phyloP scores from a whole-genome alignment of 2,797 vertebrate genomes.

The Halcyon chelicuti region DNA sequence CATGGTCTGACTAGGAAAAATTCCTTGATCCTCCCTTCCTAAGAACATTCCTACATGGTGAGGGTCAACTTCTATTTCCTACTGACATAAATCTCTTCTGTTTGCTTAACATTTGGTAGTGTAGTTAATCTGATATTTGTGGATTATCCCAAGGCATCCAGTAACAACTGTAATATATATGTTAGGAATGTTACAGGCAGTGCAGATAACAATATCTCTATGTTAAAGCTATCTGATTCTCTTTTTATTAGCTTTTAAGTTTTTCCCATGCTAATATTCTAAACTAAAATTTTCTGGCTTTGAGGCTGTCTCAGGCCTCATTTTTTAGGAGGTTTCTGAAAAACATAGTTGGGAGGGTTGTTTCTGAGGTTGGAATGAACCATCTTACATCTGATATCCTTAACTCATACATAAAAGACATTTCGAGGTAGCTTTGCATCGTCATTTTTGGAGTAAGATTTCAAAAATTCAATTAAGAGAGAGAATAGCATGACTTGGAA shows the following conservation, averaged over 20 bases:
- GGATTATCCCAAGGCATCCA: neutral
- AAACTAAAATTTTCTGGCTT: neutral
- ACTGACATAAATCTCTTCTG: constrained; percentile 21
- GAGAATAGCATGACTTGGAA: neutral
- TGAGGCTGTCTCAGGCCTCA: neutral
- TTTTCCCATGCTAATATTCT: neutral
- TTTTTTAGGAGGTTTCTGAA: neutral
- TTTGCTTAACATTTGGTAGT: neutral
- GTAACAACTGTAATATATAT: neutral
- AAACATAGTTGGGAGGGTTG: neutral
- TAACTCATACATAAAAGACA: accelerated
- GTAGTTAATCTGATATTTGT: neutral
- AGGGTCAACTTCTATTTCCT: constrained; percentile 34
- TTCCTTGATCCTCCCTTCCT: constrained; percentile 37
- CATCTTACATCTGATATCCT: neutral
- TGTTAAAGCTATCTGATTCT: neutral
- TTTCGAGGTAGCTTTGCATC: neutral
- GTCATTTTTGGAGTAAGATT: neutral
- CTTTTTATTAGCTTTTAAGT: neutral
- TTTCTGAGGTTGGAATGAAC: neutral
- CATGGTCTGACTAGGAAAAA: neutral
- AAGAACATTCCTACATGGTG: constrained; percentile 7
- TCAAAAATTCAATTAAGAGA: neutral
- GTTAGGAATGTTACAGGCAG: neutral
- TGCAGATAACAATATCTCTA: neutral